These are phyloP conservation scores for human (Homo sapiens) DNA, from an alignment of 2,113 vertebrate species.

Conservation along the genomic window DNA sequence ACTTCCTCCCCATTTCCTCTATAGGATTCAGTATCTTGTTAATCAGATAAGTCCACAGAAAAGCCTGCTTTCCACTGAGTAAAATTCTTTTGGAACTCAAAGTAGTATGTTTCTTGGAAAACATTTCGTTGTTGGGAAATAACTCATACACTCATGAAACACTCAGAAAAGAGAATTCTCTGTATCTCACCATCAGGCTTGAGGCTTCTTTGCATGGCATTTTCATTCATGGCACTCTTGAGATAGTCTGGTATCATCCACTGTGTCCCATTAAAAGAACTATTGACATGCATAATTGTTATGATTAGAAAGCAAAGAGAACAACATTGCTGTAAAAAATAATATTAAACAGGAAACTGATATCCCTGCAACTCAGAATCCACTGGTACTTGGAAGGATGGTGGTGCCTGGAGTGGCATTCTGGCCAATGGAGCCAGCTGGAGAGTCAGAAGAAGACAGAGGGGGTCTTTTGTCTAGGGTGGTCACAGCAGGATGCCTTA, in stretches of 20 bases:
- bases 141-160: not conserved
- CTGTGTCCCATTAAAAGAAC: constrained; percentile 13
- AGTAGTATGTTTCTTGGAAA: constrained; percentile 1
- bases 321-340: constrained; percentile 13
- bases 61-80: not conserved
- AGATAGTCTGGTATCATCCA: constrained; percentile 4
- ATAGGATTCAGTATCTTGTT: not conserved
- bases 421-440: not conserved
- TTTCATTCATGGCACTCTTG: not conserved
- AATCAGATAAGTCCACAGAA: not conserved
- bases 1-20: not conserved
- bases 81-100: constrained; percentile 42
- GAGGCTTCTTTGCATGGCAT: constrained; percentile 22
- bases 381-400: not conserved
- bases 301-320: constrained; percentile 11
- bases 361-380: not conserved
- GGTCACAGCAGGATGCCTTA: not conserved
- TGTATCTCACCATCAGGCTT: not conserved
- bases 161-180: not conserved
- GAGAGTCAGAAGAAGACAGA: not conserved
- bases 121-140: constrained; percentile 9
- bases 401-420: not conserved
- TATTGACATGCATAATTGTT: not conserved
- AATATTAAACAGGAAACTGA: constrained; percentile 11
- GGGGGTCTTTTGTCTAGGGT: not conserved